phyloP scores from a whole-genome alignment of 2,113 vertebrate species.

The Donacobius atricapilla region DNA sequence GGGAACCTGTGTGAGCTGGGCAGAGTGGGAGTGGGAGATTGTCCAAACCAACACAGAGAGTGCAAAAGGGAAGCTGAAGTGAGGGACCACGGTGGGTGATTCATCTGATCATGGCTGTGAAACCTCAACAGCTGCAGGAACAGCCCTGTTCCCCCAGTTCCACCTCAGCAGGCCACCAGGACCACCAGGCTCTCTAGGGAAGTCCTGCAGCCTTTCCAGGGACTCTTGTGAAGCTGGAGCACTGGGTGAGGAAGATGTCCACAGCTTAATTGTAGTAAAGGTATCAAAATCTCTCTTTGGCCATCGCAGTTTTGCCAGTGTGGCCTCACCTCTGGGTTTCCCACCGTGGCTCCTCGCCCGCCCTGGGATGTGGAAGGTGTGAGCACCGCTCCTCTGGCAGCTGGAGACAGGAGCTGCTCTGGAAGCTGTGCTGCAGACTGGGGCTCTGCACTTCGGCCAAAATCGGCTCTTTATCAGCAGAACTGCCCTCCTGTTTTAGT shows the following conservation, averaged over 20 bases:
- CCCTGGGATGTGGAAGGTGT: not conserved
- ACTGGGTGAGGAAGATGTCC: not conserved
- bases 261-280: not conserved
- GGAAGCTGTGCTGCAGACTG: not conserved
- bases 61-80: not conserved
- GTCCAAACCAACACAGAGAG: not conserved
- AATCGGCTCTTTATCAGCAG: constrained; percentile 30
- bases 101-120: fast-evolving
- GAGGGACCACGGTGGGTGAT: not conserved
- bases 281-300: not conserved
- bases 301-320: not conserved
- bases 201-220: not conserved
- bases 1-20: not conserved
- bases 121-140: not conserved
- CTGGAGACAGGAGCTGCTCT: not conserved
- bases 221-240: not conserved
- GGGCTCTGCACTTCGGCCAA: not conserved
- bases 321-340: not conserved
- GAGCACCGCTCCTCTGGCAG: not conserved
- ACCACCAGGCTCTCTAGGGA: not conserved
- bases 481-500: constrained; percentile 48
- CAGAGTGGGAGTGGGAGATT: not conserved
- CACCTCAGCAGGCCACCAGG: not conserved
- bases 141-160: not conserved
- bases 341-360: fast-evolving